Conservation (phyloP, 2,888 invertebrate genomes). For the Macrosoma leucophasiata region DNA sequence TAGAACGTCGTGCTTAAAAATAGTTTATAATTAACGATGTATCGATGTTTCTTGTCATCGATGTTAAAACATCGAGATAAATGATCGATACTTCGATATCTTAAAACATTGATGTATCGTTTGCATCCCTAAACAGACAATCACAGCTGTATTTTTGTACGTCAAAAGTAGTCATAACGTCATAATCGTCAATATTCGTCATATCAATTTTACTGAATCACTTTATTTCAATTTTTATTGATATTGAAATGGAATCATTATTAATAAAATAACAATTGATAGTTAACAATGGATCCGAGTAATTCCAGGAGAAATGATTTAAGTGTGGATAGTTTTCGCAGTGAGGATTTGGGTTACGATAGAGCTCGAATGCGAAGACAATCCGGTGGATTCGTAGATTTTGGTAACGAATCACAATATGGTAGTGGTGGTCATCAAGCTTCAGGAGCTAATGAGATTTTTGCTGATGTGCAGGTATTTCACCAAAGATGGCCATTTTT, state of each 20-base stretch:
- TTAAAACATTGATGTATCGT: constrained; percentile 1
- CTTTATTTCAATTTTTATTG: too few relatives aligned
- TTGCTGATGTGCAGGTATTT: constrained; percentile 90
- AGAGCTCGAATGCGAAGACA: constrained; percentile 76
- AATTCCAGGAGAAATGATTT: constrained; percentile 54
- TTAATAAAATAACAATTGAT: constrained; percentile 1
- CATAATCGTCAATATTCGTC: too few relatives aligned
- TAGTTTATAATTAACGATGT: constrained; percentile 1
- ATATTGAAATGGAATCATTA: neutral
- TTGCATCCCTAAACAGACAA: constrained; percentile 2
- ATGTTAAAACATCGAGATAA: constrained; percentile 4
- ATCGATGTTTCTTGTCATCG: constrained; percentile 8
- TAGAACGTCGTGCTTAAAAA: too few relatives aligned
- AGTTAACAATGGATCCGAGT: constrained; percentile 52
- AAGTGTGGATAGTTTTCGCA: constrained; percentile 63
- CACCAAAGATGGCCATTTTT: neutral
- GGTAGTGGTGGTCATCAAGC: constrained; percentile 89
- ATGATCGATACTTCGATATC: constrained; percentile 1
- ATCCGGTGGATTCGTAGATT: constrained; percentile 84
- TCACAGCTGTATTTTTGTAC: too few relatives aligned
- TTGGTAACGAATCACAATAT: constrained; percentile 84
- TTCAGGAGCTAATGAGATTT: constrained; percentile 92
- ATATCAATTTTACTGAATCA: too few relatives aligned
- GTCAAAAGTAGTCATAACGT: too few relatives aligned
- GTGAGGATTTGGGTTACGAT: constrained; percentile 62